Base-by-base conservation (phyloP, 2,797 vertebrate genomes). In the Ispidina picta region DNA sequence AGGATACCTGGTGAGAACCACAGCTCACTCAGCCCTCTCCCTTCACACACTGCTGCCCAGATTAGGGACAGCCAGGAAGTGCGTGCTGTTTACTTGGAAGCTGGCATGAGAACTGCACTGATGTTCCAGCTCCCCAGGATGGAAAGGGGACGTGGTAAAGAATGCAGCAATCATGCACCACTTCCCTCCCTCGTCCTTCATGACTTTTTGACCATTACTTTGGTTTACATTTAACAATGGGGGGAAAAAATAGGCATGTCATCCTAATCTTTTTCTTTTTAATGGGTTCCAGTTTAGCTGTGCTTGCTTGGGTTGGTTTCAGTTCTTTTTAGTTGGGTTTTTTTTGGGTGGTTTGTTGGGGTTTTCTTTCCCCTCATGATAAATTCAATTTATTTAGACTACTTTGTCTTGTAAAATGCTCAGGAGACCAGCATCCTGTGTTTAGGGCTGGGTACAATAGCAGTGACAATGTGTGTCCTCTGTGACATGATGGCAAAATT, bases 1-100 rank as follows among this genome's bases (percentile, higher is more conserved):
- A 96, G 96, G 97, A 97, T 97, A 95, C 85, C 95, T 95, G 86
- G 75, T 86, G 33, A 80, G 35, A 69, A 39, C 39, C 89, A 71
- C 60, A 76, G 85, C 89, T 93, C 91, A 80, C 85, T 92, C 82
- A 29, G 69, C 86, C 56, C 79, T 86, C 52, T 79, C 80, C 83
- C 89, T 93, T 91, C 83, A 55, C 80, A 92, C 88, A 90, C 91
- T 95, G 93, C 94, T 95, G 94, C 90, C 71, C 83, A 88, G 95
- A 95, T 93, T 91, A 96, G 84, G 92, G 94, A 96, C 86, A 95
- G 88, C 69, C 95, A 92, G 96, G 97, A 97, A 97, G 92, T 49
- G 9, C 41, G 68, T 93, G 81, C 84, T 95, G 90, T 96, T 96
- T 95, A 89, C 86, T 93, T 73, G 94, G 92, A 86, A 96, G 55